Evolutionary conservation across 2,888 invertebrate genomes (phyloP).

Genomic region (Bimastos eiseni): DNA sequence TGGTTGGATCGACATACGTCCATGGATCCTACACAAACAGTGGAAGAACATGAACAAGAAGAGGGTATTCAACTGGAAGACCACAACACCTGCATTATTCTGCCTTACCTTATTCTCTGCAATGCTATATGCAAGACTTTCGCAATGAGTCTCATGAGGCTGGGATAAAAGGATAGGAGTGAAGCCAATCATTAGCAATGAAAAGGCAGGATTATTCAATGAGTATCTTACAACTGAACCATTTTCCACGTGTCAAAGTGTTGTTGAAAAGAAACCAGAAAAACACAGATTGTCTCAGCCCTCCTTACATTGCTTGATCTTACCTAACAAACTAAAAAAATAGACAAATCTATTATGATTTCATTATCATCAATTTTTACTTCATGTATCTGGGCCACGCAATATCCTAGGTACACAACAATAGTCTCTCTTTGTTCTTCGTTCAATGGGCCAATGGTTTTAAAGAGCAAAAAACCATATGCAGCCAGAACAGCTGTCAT

Average conservation of each 20-base stretch:
- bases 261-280: no score
- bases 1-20: constrained; percentile 38
- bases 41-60: not conserved
- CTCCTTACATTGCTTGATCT: no score
- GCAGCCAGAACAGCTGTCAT: not conserved
- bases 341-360: not conserved
- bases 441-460: not conserved
- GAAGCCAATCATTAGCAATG: no score
- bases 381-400: not conserved
- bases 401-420: not conserved
- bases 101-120: not conserved
- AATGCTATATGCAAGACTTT: not conserved
- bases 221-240: no score
- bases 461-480: not conserved
- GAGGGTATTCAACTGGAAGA: not conserved
- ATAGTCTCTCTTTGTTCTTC: not conserved
- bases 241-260: no score
- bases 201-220: no score
- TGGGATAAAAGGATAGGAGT: no score
- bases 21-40: constrained; percentile 30
- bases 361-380: not conserved
- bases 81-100: not conserved
- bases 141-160: no score
- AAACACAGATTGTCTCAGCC: no score
- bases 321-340: not conserved